Base-by-base conservation (phyloP, 2,888 invertebrate genomes). In the Cyrtodaria siliqua region DNA sequence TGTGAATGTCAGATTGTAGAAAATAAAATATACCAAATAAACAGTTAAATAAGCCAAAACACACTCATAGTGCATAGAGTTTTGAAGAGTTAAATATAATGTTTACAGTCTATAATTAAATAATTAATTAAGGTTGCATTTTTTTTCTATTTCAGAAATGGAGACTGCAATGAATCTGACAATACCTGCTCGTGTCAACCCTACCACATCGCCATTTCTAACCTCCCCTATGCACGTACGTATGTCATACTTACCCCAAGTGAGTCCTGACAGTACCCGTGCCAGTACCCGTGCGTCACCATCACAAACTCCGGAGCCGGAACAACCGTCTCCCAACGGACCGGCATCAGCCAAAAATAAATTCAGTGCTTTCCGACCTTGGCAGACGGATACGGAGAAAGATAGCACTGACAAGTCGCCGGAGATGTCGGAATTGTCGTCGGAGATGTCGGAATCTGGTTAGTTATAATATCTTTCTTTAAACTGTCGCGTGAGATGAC, bases 351-450 rank as follows among this genome's bases (percentile, higher is more conserved):
- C 47, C 8, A 44, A 33, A 24, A 16, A 40, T 12, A 60, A 61
- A 29, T 82, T 82, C 24, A 80, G 61, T 53, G 83, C 80, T 47
- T 87, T 87, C 63, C 71, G 87, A 16, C 87, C 87, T 3, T 87
- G 87, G 87, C 64, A 83, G 24, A 75, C 75, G 24, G 82, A 83
- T 40, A n/a, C 40, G 20, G 67, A 77, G n/a, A 56, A 47, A 20
- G 62, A 64, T 12, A 55, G 57, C 8, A 9, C 26, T 1, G 40
- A 44, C 2, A 33, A 8, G 12, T 33, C 33, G 33, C 33, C 33
- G 12, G 33, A 8, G 12, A 4, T 12, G 33, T 4, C 33, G 33
- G 33, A 47, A 47, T 6, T n/a, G n/a, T n/a, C n/a, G n/a, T n/a
- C n/a, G n/a, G n/a, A n/a, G n/a, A n/a, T n/a, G n/a, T n/a, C n/a